Percentiles rank a stretch among this genome's conserved stretches.
Evolutionary conservation across 2,113 vertebrate genomes (phyloP).

Genomic region (Myrmophylax atrothorax): DNA sequence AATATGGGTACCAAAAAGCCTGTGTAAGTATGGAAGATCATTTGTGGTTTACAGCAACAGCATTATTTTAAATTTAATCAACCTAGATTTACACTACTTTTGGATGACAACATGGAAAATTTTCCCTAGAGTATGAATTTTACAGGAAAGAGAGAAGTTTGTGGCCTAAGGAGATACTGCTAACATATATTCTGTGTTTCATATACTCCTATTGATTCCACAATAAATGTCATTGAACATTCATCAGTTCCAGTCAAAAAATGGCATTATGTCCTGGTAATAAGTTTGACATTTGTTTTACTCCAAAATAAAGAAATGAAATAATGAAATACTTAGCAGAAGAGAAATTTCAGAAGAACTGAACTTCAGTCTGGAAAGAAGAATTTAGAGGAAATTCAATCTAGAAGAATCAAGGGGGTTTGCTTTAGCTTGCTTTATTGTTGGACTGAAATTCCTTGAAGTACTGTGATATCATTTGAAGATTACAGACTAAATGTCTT

Average conservation of each 20-base stretch:
- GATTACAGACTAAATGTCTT: not conserved
- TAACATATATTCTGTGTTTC: not conserved
- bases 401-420: not conserved
- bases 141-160: not conserved
- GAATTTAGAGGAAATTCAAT: not conserved
- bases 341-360: not conserved
- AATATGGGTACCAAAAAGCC: not conserved
- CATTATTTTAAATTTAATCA: not conserved
- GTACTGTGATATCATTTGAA: not conserved
- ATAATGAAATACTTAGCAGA: not conserved
- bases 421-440: not conserved
- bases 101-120: not conserved
- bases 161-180: not conserved
- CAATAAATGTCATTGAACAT: not conserved
- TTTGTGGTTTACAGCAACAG: not conserved
- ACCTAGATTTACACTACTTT: not conserved
- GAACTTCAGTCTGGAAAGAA: not conserved
- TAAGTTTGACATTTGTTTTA: not conserved
- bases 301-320: not conserved
- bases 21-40: not conserved
- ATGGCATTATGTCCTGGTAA: not conserved
- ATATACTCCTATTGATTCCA: not conserved
- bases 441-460: not conserved
- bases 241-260: not conserved
- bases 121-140: not conserved